Evolutionary conservation across 2,797 vertebrate species (phyloP), one percentile per base, ranked within the genome.

Genomic region (Emydoidea blandingii): DNA sequence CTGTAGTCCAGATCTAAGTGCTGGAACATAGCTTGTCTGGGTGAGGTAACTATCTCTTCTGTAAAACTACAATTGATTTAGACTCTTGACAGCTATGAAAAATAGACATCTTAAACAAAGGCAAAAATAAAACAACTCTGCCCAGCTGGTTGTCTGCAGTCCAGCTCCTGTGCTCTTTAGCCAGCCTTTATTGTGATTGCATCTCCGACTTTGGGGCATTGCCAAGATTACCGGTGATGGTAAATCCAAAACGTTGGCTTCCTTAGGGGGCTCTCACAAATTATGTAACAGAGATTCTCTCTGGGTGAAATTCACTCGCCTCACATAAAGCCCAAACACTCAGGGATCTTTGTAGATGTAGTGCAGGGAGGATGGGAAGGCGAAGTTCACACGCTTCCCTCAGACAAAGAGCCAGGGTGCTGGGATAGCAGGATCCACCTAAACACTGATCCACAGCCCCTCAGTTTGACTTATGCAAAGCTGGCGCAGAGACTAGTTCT

Each of bases 71-170:
- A 94, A 91, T 97, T 97, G 96, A 93, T 97, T 98, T 95, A 97
- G 93, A 95, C 91, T 96, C 93, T 96, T 97, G 95, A 97, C 95
- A 97, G 96, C 96, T 93, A 89, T 91, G 96, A 97, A 97, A 98
- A 97, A 97, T 95, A 98, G 94, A 96, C 92, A 96, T 95, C 93
- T 96, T 93, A 96, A 95, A 93, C 93, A 95, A 95, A 96, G 94
- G 89, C 88, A 86, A 96, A 95, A 97, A 78, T 90, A 91, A 94
- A 95, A 94, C 95, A 92, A 95, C 88, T 85, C 89, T 94, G 81
- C 94, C 90, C 94, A 91, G 93, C 93, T 95, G 93, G 85, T 89
- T 91, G 52, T 1, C 54, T 79, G 76, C 72, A 95, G 25, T 92
- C 95, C 95, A 89, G 0, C 83, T 92, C 95, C 96, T 95, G 93